Conservation (phyloP, 2,888 invertebrate genomes). For the Pollenia labialis region DNA sequence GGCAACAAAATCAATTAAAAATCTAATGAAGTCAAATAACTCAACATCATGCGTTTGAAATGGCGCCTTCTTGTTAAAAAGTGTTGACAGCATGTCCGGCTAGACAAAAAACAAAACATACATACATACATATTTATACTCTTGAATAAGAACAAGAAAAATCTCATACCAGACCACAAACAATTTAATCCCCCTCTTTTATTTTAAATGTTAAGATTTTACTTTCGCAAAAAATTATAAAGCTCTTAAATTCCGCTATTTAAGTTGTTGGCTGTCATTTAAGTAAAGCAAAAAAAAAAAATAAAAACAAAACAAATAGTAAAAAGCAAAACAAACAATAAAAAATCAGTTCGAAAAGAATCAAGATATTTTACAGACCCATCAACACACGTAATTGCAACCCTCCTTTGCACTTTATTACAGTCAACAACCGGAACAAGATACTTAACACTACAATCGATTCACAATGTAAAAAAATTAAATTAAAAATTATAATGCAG, state of each 20-base stretch:
- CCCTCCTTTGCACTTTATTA: conserved; percentile 67
- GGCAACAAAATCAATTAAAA: conserved; percentile 24
- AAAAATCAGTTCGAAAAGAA: conserved; percentile 41
- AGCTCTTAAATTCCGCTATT: conserved; percentile 46
- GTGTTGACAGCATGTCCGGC: conserved; percentile 71
- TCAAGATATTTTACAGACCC: conserved; percentile 56
- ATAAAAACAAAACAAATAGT: not conserved
- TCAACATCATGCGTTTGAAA: conserved; percentile 46
- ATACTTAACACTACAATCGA: conserved; percentile 71
- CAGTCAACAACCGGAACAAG: conserved; percentile 72
- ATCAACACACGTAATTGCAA: conserved; percentile 60
- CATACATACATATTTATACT: not conserved
- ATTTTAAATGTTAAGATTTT: conserved; percentile 50
- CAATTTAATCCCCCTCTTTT: conserved; percentile 59
- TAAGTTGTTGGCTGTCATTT: conserved; percentile 48
- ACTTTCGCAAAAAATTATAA: conserved; percentile 12
- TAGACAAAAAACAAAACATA: conserved; percentile 38
- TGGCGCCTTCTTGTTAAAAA: conserved; percentile 65
- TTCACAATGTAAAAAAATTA: conserved; percentile 14
- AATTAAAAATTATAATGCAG: conserved; percentile 34
- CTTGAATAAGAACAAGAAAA: not conserved
- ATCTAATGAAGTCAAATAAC: conserved; percentile 46
- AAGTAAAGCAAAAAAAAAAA: not conserved
- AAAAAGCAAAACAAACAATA: conserved; percentile 31
- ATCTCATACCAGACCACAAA: conserved; percentile 26